phyloP scores from a whole-genome alignment of 2,888 invertebrate genomes.

The Branchipolynoe longqiensis region DNA sequence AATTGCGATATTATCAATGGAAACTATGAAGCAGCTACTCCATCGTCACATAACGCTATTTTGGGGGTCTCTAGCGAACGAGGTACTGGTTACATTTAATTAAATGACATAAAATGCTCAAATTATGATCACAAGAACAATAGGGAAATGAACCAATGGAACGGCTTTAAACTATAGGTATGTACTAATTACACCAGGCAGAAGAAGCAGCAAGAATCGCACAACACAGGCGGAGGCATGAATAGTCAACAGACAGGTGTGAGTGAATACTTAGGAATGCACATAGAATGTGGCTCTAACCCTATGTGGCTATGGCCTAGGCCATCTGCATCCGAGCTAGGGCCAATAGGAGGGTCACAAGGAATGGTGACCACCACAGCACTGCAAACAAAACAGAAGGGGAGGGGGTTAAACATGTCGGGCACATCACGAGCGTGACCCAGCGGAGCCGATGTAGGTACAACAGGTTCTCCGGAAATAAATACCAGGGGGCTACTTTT shows the following conservation, averaged over 20 bases:
- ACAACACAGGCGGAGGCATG: background rate
- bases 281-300: slow-evolving; percentile 34
- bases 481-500: no score
- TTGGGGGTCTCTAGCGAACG: no score
- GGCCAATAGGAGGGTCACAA: slow-evolving; percentile 14
- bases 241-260: slow-evolving; percentile 3
- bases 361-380: slow-evolving; percentile 41
- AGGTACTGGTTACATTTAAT: no score
- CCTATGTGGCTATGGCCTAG: slow-evolving; percentile 51
- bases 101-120: no score
- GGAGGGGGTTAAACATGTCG: slow-evolving; percentile 2
- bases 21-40: no score
- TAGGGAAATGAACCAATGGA: no score
- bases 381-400: slow-evolving; percentile 52
- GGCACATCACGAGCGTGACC: no score
- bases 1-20: no score
- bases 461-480: slow-evolving; percentile 22
- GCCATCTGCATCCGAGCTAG: slow-evolving; percentile 32
- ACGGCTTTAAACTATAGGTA: no score
- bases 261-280: slow-evolving; percentile 31
- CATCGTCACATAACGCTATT: no score
- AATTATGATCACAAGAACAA: no score
- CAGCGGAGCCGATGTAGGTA: slow-evolving; percentile 14
- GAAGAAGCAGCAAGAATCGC: slow-evolving; percentile 7
- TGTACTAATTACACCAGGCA: background rate